Base-by-base conservation (phyloP, 2,797 vertebrate species). In the Poeciliopsis presidionis region DNA sequence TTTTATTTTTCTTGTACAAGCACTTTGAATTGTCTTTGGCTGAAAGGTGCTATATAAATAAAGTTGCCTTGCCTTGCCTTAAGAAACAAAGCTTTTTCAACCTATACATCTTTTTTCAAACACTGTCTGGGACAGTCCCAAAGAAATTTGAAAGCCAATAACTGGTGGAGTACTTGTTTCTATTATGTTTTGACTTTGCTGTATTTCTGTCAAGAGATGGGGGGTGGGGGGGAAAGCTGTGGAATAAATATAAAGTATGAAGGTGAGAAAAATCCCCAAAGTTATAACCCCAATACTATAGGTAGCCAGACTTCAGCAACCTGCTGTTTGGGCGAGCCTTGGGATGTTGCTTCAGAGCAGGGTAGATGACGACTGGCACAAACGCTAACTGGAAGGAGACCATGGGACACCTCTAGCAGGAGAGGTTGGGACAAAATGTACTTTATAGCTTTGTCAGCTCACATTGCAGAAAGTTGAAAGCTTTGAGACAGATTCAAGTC, bases 371-470 rank as follows among this genome's bases (percentile, higher is more conserved):
- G 82, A 87, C 80, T 87, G 89, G 90, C 89, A 91, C 79, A 88
- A 87, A 92, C 88, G 75, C 88, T 89, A 89, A 90, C 76, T 87
- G 78, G 84, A 90, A 91, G 83, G 80, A 83, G 73, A 74, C 73
- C 79, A 72, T 74, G 84, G 84, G 85, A 84, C 81, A 87, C 83
- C 85, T 87, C 39, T 65, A 88, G 80, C 86, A 85, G 86, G 86
- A 88, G 88, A 91, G 85, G 86, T 82, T 73, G 90, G 90, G 87
- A 92, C 86, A 89, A 82, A 87, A 85, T 90, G 90, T 88, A 90
- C 88, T 91, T 92, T 91, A 86, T 81, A 82, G 89, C 83, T 90
- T 85, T 84, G 91, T 92, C 91, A 92, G 89, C 89, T 86, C 73
- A 73, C 83, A 87, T 84, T 87, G 87, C 76, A n/a, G 82, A 78